Evolutionary conservation across 2,113 vertebrate species (phyloP), one percentile per base, ranked within the genome.

Genomic region (Bettongia penicillata): DNA sequence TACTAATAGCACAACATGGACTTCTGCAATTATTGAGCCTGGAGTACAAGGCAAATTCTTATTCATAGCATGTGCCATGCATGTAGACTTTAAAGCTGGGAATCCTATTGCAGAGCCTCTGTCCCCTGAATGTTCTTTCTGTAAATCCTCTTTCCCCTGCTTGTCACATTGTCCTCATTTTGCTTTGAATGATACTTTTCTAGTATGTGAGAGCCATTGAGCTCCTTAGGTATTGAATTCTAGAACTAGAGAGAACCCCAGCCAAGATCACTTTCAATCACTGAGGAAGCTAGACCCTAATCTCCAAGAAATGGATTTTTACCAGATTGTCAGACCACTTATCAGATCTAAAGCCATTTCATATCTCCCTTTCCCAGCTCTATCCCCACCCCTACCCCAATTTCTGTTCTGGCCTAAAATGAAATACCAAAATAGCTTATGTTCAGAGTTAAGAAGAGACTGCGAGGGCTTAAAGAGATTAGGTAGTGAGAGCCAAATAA

Each of bases 281-380:
- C 53, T 48, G 93, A 91, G 12, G 24, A 43, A 95, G 93, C 16
- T 89, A 55, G 25, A 94, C 89, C 6, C 31, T 95, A 95, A 94
- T 91, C 95, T 96, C 68, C 93, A 93, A 93, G 93, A 95, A 97
- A 94, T 31, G 22, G 2, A 43, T 52, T 96, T 93, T 97, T 95
- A 93, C 96, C 49, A 89, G 89, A 4, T 49, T 95, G 92, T 97
- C 95, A 93, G 52, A 92, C 37, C 93, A 23, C 16, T 68, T 77
- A 77, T 84, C 68, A 68, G n/a, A 43, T 84, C 68, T 84, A 84
- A n/a, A 84, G 37, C 19, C 19, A 84, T 84, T 43, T 84, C 7
- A 43, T 8, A 43, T 84, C 37, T 84, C 68, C 19, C 68, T 23
- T 43, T 84, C 22, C 19, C 37, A 84, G 19, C n/a, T 8, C n/a